A percentile compares a stretch with the other conserved stretches of the same genome.
Conservation (phyloP, 2,113 vertebrate species). For the Seriola dumerili region DNA sequence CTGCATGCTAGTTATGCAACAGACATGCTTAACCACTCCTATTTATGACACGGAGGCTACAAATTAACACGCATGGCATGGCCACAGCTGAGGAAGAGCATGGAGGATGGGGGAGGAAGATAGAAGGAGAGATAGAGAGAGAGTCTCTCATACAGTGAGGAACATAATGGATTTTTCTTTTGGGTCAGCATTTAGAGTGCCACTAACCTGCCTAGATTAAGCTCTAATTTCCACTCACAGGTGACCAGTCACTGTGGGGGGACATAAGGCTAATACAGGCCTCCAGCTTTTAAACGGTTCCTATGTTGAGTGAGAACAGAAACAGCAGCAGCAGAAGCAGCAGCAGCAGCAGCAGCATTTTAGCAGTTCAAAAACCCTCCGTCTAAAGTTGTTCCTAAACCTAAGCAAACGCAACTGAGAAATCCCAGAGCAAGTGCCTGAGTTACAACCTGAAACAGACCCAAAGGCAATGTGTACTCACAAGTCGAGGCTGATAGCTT, state of each 20-base stretch:
- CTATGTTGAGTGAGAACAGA: not conserved
- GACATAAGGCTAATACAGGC: not conserved
- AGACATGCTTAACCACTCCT: conserved; percentile 36
- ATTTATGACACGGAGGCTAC: conserved; percentile 46
- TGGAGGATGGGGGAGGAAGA: not conserved
- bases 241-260: not conserved
- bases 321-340: not conserved
- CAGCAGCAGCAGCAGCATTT: not conserved
- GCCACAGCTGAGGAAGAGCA: conserved; percentile 10
- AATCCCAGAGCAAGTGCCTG: conserved; percentile 3
- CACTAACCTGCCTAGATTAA: not conserved
- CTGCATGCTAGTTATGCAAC: conserved; percentile 51
- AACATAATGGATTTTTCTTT: not conserved
- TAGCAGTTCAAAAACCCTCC: not conserved
- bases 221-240: not conserved
- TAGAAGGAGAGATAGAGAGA: not conserved
- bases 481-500: not conserved
- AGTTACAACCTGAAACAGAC: conserved; percentile 11
- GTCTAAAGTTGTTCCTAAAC: not conserved
- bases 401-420: conserved; percentile 5
- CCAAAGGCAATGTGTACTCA: not conserved
- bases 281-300: not conserved
- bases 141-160: not conserved
- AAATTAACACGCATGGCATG: conserved; percentile 35
- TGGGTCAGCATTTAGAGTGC: not conserved